Conservation (phyloP, 2,888 invertebrate genomes). For the Eueremaeus valkanovi region DNA sequence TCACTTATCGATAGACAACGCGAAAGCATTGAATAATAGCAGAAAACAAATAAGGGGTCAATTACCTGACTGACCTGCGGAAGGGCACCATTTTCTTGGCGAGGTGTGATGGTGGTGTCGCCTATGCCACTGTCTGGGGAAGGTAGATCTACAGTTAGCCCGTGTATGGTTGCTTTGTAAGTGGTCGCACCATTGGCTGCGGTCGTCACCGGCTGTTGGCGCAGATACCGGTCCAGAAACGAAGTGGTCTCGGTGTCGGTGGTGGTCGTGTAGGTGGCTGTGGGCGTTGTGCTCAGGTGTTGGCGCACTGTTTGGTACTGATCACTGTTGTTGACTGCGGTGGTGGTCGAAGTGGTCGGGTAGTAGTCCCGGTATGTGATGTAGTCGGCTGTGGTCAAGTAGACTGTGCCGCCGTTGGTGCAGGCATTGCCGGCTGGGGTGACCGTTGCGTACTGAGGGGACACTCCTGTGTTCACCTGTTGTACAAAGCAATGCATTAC, state of each 20-base stretch:
- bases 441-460: slow-evolving; percentile 42
- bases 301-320: slow-evolving; percentile 47
- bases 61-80: slow-evolving; percentile 49
- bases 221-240: slow-evolving; percentile 46
- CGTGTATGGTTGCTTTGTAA: slow-evolving; percentile 45
- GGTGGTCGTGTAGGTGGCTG: slow-evolving; percentile 42
- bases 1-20: too few species aligned
- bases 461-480: slow-evolving; percentile 40
- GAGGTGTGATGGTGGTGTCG: slow-evolving; percentile 83
- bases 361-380: slow-evolving; percentile 44
- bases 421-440: slow-evolving; percentile 34
- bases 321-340: slow-evolving; percentile 40
- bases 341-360: slow-evolving; percentile 14
- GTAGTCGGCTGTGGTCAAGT: slow-evolving; percentile 43
- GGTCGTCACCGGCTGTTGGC: slow-evolving; percentile 40
- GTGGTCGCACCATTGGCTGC: slow-evolving; percentile 30
- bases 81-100: slow-evolving; percentile 54
- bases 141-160: slow-evolving; percentile 83
- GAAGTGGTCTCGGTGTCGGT: slow-evolving; percentile 38
- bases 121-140: slow-evolving; percentile 95
- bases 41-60: not conserved
- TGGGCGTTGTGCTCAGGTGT: slow-evolving; percentile 40
- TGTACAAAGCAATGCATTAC: slow-evolving; percentile 35
- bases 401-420: slow-evolving; percentile 39
- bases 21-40: too few species aligned